These are phyloP conservation scores for Aphodius granarius DNA, from an alignment of 2,888 invertebrate genomes.

Conservation along the genomic window DNA sequence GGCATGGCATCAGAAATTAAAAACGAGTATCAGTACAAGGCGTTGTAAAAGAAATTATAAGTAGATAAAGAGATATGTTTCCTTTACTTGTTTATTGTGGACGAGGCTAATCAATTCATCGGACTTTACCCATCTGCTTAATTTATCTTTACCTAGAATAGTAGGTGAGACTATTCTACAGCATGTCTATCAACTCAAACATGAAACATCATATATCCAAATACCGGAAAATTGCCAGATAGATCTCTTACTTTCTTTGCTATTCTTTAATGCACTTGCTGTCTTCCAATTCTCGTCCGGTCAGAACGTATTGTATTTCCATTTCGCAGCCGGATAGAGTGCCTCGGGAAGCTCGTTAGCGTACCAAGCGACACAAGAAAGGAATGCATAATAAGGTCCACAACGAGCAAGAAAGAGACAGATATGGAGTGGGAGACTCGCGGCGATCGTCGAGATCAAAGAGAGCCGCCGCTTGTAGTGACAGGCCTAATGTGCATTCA, in stretches of 20 bases:
- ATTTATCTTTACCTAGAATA: no score
- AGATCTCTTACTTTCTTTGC: neutral
- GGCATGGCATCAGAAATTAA: neutral
- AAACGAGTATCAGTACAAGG: neutral
- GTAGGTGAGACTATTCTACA: no score
- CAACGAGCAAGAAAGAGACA: slow-evolving; percentile 28
- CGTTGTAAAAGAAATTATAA: neutral
- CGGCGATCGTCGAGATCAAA: slow-evolving; percentile 39
- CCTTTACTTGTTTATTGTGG: no score
- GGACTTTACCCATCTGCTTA: no score
- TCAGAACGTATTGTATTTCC: slow-evolving; percentile 23
- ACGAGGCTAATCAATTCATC: no score
- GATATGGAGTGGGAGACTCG: slow-evolving; percentile 37
- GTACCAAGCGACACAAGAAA: slow-evolving; percentile 17
- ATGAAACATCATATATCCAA: no score
- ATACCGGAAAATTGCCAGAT: neutral
- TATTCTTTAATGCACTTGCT: neutral
- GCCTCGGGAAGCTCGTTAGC: slow-evolving; percentile 17
- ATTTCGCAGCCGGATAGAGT: slow-evolving; percentile 23
- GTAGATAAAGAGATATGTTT: neutral
- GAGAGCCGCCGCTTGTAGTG: slow-evolving; percentile 39
- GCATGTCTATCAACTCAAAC: no score
- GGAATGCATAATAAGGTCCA: slow-evolving; percentile 12
- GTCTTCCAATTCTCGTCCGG: neutral
- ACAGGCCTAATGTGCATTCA: slow-evolving; percentile 43